Conservation (phyloP, 1,140 invertebrate genomes). For the Papilio dardanus region DNA sequence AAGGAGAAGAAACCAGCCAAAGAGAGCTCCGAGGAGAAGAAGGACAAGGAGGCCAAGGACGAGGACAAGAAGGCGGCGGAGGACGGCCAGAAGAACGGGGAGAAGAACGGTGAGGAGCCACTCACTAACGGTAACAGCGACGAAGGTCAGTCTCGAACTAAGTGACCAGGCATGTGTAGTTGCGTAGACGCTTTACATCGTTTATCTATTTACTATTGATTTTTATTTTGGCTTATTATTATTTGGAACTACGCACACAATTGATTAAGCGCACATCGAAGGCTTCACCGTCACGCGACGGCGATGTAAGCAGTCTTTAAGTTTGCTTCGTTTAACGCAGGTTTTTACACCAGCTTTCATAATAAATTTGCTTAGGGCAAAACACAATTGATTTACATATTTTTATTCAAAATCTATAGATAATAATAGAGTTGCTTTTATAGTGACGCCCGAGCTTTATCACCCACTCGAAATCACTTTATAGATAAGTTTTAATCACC, state of each 20-base stretch:
- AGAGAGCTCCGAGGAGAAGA: constrained; percentile 87
- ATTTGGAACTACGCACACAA: constrained; percentile 50
- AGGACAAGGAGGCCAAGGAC: constrained; percentile 85
- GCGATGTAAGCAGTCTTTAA: constrained; percentile 51
- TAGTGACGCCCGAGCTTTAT: neutral
- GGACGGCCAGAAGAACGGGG: constrained; percentile 68
- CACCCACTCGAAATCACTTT: neutral
- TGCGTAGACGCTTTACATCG: constrained; percentile 58
- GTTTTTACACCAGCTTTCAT: constrained; percentile 18
- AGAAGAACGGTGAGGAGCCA: constrained; percentile 80
- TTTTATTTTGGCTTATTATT: constrained; percentile 55
- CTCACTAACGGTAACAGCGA: constrained; percentile 82
- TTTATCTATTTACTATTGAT: constrained; percentile 42
- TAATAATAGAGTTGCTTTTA: neutral
- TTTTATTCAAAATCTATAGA: neutral
- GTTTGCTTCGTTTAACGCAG: constrained; percentile 39
- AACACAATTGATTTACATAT: constrained; percentile 30
- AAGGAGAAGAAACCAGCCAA: constrained; percentile 86
- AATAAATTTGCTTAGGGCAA: neutral
- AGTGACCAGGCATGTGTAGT: constrained; percentile 76
- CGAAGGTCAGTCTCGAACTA: constrained; percentile 77
- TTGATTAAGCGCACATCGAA: constrained; percentile 52
- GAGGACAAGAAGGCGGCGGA: constrained; percentile 84
- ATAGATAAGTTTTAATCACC: neutral
- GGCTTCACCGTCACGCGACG: constrained; percentile 42